phyloP scores from a whole-genome alignment of 2,113 vertebrate genomes.

The Axis porcinus region DNA sequence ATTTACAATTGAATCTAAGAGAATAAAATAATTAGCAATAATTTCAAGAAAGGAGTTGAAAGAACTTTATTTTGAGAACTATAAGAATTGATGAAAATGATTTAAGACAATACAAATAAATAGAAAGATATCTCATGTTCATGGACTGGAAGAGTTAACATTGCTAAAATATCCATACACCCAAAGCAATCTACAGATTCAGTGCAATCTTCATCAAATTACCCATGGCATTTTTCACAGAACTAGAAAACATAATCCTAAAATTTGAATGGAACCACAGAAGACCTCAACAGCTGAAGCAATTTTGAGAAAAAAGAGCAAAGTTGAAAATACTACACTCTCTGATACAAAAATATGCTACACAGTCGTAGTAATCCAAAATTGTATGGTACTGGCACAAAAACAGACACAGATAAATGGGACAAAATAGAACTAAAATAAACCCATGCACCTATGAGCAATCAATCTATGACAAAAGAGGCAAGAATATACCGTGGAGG shows the following conservation, averaged over 20 bases:
- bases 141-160: not conserved
- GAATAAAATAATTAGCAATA: too few relatives aligned
- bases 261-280: not conserved
- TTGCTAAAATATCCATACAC: not conserved
- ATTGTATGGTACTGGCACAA: not conserved
- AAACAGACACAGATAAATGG: not conserved
- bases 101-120: not conserved
- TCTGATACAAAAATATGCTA: not conserved
- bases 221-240: not conserved
- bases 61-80: not conserved
- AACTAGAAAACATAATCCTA: not conserved
- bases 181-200: not conserved
- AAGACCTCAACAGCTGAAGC: rapidly evolving
- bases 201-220: rapidly evolving
- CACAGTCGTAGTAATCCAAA: not conserved
- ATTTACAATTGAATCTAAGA: not conserved
- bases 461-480: not conserved
- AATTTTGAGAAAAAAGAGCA: not conserved
- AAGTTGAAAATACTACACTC: not conserved
- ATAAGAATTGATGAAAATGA: not conserved
- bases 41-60: not conserved
- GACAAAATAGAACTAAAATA: not conserved
- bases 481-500: not conserved
- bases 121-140: not conserved
- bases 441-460: not conserved